Evolutionary conservation across 2,113 vertebrate species (phyloP).

Genomic region (Pycnonotus jocosus): DNA sequence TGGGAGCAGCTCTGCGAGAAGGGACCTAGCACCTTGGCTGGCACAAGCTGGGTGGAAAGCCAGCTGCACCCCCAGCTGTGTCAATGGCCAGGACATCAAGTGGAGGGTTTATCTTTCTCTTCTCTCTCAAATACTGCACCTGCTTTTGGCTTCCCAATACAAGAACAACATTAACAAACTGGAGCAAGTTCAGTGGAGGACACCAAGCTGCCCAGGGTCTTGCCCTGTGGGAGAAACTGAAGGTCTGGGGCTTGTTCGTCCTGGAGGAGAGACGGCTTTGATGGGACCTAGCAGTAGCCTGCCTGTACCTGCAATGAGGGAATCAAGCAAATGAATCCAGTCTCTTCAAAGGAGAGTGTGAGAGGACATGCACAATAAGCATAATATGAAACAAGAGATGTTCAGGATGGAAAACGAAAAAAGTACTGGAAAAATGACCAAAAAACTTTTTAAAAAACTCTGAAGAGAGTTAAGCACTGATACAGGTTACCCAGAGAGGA

Average conservation of each 20-base stretch:
- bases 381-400: neutral
- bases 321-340: neutral
- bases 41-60: neutral
- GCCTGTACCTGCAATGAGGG: neutral
- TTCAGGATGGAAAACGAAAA: neutral
- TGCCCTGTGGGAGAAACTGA: neutral
- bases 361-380: fast-evolving
- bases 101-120: neutral
- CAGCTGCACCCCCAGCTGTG: fast-evolving
- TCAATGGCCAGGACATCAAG: neutral
- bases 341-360: neutral
- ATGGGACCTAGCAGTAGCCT: neutral
- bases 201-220: neutral
- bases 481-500: neutral
- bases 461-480: neutral
- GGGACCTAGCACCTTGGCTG: too few relatives aligned
- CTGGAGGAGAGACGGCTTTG: neutral
- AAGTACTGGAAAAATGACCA: neutral
- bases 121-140: neutral
- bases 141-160: neutral
- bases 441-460: neutral
- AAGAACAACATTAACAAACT: neutral
- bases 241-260: neutral
- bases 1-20: neutral
- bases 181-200: neutral